Conservation (phyloP, 2,888 invertebrate genomes). For the Chalcis sispes region DNA sequence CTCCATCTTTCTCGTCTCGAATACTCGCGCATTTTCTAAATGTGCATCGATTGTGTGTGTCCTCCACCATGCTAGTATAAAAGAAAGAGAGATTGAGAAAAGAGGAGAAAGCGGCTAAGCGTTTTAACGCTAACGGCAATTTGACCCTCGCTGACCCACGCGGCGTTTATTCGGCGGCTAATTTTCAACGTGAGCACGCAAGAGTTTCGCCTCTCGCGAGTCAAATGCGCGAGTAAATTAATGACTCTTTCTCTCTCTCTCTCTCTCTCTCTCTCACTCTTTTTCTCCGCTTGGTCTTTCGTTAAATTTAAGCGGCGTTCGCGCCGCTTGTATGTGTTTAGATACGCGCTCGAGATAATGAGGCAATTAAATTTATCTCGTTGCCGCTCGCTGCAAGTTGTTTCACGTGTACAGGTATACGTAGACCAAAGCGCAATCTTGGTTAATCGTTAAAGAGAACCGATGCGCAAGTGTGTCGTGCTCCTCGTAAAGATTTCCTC, state of each 20-base stretch:
- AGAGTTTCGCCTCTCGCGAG: not conserved
- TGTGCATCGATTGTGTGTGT: not conserved
- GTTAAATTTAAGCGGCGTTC: conserved; percentile 29
- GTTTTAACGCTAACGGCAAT: conserved; percentile 44
- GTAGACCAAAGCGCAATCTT: not conserved
- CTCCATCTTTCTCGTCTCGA: no score
- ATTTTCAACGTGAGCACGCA: not conserved
- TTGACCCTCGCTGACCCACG: conserved; percentile 48
- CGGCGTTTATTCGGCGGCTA: conserved; percentile 31
- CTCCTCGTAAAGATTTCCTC: no score
- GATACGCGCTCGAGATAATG: conserved; percentile 36
- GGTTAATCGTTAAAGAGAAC: not conserved
- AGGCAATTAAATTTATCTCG: conserved; percentile 54
- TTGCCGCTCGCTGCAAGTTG: not conserved
- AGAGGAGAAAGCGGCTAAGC: not conserved
- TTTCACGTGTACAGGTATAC: not conserved
- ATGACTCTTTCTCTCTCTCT: no score
- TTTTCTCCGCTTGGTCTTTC: conserved; percentile 4
- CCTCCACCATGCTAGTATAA: not conserved
- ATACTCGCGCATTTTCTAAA: not conserved
- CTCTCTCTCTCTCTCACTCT: no score
- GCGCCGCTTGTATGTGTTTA: conserved; percentile 8
- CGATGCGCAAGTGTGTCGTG: no score
- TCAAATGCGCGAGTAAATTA: conserved; percentile 31
- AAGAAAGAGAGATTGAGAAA: conserved; percentile 25